Base-by-base conservation (phyloP, 2,113 vertebrate species). In the Leptobrachium ailaonicum region DNA sequence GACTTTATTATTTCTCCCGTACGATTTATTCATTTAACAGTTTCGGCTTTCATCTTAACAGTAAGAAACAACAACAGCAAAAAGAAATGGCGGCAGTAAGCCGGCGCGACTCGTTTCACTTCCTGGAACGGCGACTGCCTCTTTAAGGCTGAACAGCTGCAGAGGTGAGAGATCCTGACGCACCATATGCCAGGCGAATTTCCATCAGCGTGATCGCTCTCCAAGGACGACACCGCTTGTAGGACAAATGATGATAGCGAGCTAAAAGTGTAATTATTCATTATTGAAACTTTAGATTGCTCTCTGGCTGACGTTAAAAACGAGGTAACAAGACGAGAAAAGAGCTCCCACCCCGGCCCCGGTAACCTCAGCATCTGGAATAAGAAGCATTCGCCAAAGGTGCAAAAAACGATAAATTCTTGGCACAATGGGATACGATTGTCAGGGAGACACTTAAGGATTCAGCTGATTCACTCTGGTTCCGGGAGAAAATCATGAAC, bases 161-260 rank as follows among this genome's bases (percentile, higher is more conserved):
- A 12, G 86, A 88, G 89, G 89, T 89, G 89, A 69, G 86, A 86
- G 85, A 87, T n/a, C 63, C 83, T 86, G 84, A 85, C 82, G 80
- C 83, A 54, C 85, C 92, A 90, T 92, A 90, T 93, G 91, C 88
- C 85, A 84, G 71, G 10, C 73, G 73, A 86, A 82, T 87, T 85
- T 90, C 84, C 69, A 79, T 87, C 88, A 87, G 85, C 6, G 6
- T 82, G 71, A 89, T 84, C 76, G 84, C 84, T 88, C 90, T 92
- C 93, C 50, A n/a, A 89, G 85, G 91, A 87, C 87, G 79, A 86
- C 89, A 90, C 88, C 87, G 84, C 89, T 86, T 85, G 84, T 85
- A 83, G 87, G 88, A 90, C 90, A 92, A 92, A 94, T 90, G 89
- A 92, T 82, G 83, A 90, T 87, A 84, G 88, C 85, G 83, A 91